Percentiles rank a stretch among this genome's conserved stretches.
Evolutionary conservation across 2,113 vertebrate species (phyloP).

Genomic region (Rhinopithecus roxellana): DNA sequence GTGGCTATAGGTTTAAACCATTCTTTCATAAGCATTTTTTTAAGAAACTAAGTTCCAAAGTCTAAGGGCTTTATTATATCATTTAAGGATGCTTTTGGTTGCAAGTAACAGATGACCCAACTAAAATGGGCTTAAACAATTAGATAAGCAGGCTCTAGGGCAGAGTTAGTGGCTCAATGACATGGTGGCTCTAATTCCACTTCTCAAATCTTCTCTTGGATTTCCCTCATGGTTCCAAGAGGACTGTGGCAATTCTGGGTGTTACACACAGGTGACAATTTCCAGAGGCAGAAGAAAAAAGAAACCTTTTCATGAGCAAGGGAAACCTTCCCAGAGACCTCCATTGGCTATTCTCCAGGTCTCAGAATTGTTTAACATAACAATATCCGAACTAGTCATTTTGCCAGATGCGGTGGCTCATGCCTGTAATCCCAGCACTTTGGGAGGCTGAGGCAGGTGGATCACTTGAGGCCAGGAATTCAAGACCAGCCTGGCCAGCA

Average conservation of each 20-base stretch:
- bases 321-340: background rate
- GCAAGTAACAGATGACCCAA: background rate
- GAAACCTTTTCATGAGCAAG: background rate
- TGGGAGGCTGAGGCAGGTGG: no score
- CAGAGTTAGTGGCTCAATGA: background rate
- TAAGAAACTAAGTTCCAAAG: background rate
- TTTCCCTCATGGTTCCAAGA: background rate
- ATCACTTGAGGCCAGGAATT: no score
- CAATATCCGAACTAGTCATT: background rate
- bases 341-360: background rate
- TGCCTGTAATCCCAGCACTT: no score
- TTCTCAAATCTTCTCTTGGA: background rate
- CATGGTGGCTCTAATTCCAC: background rate
- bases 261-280: background rate
- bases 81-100: constrained; percentile 23
- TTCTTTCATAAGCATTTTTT: background rate
- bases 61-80: background rate
- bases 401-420: background rate
- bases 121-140: background rate
- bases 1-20: background rate
- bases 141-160: background rate
- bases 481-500: no score
- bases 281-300: background rate
- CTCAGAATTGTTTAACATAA: background rate
- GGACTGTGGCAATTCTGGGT: background rate